Base-by-base conservation (phyloP, 2,888 invertebrate genomes). In the Mycalesis mineus region DNA sequence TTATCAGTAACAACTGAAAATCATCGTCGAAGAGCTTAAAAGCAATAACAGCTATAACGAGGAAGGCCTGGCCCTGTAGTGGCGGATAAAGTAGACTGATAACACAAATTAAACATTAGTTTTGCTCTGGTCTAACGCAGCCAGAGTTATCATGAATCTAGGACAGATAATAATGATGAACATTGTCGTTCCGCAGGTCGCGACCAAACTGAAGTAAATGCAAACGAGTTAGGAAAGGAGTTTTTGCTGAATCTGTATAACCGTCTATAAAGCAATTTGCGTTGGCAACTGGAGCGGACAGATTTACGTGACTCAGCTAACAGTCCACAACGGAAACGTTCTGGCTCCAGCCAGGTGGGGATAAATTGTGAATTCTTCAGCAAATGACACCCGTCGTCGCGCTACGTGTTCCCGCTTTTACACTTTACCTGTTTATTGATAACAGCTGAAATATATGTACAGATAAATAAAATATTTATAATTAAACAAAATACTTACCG, bases 221-320 rank as follows among this genome's bases (percentile, higher is more conserved):
- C 52, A 52, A 52, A 52, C 42, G 42, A 52, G 52, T 33, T 55
- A 41, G 33, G 41, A 45, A 45, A 44, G 41, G 14, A 37, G 39
- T 44, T 51, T 51, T 57, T 51, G 28, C 44, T 57, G 45, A 50
- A 37, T 50, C 37, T 45, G 28, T 36, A 44, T 37, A 54, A 54
- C 53, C 44, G 56, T 57, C 52, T 17, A 57, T 42, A 37, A 49
- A 53, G 37, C 45, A 60, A 62, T 61, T 66, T 52, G 57, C 44
- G 48, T 22, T 15, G 55, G 54, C 60, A 61, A 63, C 56, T 61
- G 49, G 61, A 60, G 63, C 54, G 53, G 48, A 44, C 47, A 62
- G 62, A 65, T 65, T 62, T 62, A 65, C 60, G 51, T 51, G 51
- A 51, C 51, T 41, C 37, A 49, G 37, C 11, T 40, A 41, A 41